Base-by-base conservation (phyloP, 1,140 invertebrate species). In the Dysdera silvatica region DNA sequence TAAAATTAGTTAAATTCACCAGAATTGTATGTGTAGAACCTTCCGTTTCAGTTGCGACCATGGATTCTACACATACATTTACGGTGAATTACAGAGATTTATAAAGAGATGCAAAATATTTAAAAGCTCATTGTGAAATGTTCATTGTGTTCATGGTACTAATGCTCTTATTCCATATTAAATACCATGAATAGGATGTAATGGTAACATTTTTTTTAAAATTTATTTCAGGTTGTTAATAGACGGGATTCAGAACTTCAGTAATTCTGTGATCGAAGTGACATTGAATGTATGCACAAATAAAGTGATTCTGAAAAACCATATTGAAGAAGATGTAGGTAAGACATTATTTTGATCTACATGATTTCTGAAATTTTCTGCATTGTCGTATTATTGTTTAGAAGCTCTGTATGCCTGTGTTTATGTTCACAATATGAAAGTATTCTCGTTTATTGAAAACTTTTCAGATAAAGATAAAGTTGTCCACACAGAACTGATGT, bases 231-330 rank as follows among this genome's bases (percentile, higher is more conserved):
- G 82, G 69, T 77, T 88, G 28, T 78, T 89, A 1, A 76, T 80
- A 68, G 86, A 89, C 72, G 83, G 84, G 37, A 77, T 89, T 12
- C 79, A 82, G 65, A 89, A 87, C 74, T 91, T 91, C 71, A 84
- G 86, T 72, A 78, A 76, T 64, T 82, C 82, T 47, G 83, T 88
- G 74, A 82, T 88, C 66, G 87, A 90, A 77, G 79, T 91, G 8
- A 89, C 87, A 23, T 70, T 90, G 32, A 83, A 84, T 73, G 83
- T 84, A 14, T 78, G 77, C 20, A 69, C 78, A 32, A 78, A 85
- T 33, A 83, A 81, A 71, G 74, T 87, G 43, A 73, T 82, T 10
- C 73, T 90, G 16, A 82, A 85, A 64, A 91, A 89, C 74, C 89
- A 88, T 75, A 77, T 85, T 6, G 85, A 88, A 70, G 82, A 82